Base-by-base conservation (phyloP, 2,888 invertebrate species). In the Caenorhabditis plicata region DNA sequence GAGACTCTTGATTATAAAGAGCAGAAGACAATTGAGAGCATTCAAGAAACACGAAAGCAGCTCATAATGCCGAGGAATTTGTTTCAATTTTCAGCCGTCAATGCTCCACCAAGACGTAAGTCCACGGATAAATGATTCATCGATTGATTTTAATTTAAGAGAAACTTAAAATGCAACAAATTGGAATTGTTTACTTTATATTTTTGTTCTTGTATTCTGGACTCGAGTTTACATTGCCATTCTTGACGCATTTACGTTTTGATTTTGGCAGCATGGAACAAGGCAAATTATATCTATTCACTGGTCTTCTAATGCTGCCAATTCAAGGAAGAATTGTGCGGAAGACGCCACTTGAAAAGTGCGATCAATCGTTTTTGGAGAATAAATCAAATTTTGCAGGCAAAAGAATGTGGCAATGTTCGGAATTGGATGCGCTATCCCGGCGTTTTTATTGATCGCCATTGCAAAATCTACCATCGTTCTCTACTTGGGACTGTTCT, bases 181-280 rank as follows among this genome's bases (percentile, higher is more conserved):
- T 68, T 40, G 85, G 85, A 15, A 51, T 75, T 29, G 80, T 84
- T 11, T 85, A 86, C 73, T 96, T 96, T 82, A 83, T 92, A 9
- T 96, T 93, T 84, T 85, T 95, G 64, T 92, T 95, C 81, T 85
- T 93, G 57, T 95, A 93, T 83, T 94, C 95, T 47, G 96, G 95
- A 2, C 85, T 98, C 52, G 96, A 98, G 83, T 98, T 95, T 81
- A 96, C 96, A 0, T 85, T 98, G 29, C 93, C 95, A 47, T 98
- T 98, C 85, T 85, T 96, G 41, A 93, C 93, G 48, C 94, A 94
- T 84, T 88, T 91, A 77, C 87, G 89, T 32, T 94, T 95, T 82
- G 86, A 88, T 45, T 95, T 90, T 82, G 88, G 88, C 49, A 91
- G 93, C 39, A 90, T 93, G 89, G 90, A 94, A 82, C 96, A 98